Evolutionary conservation across 2,797 vertebrate species (phyloP).

Genomic region (Stomatorhinus walkeri): DNA sequence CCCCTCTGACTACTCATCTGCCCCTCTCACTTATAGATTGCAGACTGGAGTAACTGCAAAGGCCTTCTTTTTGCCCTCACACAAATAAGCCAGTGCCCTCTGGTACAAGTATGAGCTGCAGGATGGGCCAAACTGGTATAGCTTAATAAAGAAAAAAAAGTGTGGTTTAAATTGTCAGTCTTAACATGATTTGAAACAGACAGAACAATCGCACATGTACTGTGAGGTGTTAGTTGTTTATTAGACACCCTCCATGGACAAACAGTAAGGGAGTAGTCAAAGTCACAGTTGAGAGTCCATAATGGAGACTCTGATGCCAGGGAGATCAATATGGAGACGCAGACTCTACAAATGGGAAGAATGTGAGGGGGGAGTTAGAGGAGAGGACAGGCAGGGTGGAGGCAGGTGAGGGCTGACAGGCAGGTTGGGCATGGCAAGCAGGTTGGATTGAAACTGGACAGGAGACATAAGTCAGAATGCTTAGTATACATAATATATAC

Average conservation of each 20-base stretch:
- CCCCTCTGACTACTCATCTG: not conserved
- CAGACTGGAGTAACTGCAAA: slow-evolving; percentile 15
- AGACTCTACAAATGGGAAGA: not conserved
- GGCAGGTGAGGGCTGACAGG: not conserved
- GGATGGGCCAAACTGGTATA: not conserved
- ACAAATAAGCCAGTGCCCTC: not conserved
- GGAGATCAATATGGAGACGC: not conserved
- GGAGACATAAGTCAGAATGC: not conserved
- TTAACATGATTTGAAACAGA: not conserved
- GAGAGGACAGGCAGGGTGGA: not conserved
- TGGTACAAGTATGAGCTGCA: not conserved
- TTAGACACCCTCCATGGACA: not conserved
- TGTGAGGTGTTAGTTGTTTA: not conserved
- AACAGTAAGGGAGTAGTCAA: not conserved
- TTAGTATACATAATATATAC: not conserved
- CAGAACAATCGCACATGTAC: not conserved
- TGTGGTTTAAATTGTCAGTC: not conserved
- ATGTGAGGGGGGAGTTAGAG: not conserved
- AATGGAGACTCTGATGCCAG: not conserved
- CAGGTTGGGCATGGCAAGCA: not conserved
- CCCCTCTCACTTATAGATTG: slow-evolving; percentile 10
- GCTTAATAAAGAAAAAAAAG: not conserved
- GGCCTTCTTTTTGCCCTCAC: not conserved
- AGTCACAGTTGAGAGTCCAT: not conserved
- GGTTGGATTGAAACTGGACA: not conserved